A percentile compares a stretch with the other conserved stretches of the same genome.
Conservation (phyloP, 2,797 vertebrate genomes). For the Bucorvus abyssinicus region DNA sequence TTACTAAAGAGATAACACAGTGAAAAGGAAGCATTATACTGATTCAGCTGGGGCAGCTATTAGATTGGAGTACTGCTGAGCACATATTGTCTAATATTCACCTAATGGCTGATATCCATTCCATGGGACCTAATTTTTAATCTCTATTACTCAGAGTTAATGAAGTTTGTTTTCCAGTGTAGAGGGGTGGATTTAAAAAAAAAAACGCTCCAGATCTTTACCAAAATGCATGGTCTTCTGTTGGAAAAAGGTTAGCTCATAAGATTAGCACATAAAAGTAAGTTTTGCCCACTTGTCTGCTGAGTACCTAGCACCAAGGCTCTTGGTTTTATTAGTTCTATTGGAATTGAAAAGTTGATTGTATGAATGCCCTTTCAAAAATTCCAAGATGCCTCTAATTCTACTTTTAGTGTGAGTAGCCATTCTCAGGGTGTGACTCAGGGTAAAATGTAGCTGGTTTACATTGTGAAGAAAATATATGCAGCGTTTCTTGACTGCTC, state of each 20-base stretch:
- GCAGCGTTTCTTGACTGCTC: neutral
- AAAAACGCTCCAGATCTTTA: neutral
- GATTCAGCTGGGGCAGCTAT: conserved; percentile 43
- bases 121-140: neutral
- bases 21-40: conserved; percentile 12
- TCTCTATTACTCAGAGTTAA: neutral
- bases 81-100: conserved; percentile 44
- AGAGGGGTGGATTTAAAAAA: neutral
- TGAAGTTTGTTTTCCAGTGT: neutral
- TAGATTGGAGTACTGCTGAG: conserved; percentile 46
- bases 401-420: neutral
- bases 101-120: conserved; percentile 49
- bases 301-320: neutral
- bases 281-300: neutral
- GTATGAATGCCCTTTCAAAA: conserved; percentile 38
- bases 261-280: neutral
- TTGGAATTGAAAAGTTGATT: conserved; percentile 31
- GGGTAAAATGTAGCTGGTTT: conserved; percentile 17
- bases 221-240: neutral
- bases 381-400: neutral
- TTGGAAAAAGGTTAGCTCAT: neutral
- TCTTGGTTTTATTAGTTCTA: conserved; percentile 10
- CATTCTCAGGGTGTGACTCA: neutral
- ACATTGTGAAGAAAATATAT: neutral
- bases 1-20: conserved; percentile 37